These are phyloP conservation scores for Tokudaia tokunoshimensis DNA, from an alignment of 2,797 vertebrate species.

Conservation along the genomic window DNA sequence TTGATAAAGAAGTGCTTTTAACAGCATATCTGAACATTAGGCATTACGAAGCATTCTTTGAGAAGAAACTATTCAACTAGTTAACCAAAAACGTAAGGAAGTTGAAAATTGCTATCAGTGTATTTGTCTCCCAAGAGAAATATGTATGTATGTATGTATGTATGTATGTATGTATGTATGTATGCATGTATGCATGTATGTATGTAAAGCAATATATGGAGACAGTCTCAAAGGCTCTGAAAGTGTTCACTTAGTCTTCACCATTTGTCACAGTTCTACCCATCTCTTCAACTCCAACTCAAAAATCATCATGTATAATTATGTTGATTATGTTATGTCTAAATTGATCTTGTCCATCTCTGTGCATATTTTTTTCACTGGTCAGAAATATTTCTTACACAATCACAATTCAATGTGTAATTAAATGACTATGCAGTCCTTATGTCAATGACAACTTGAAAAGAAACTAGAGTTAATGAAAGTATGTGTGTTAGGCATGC, in stretches of 20 bases:
- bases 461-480: neutral
- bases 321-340: neutral
- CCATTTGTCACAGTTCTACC: neutral
- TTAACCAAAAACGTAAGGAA: neutral
- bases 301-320: neutral
- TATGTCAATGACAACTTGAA: neutral
- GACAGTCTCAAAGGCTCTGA: neutral
- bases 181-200: neutral
- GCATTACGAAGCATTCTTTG: neutral
- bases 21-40: neutral
- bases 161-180: neutral
- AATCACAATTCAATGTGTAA: neutral
- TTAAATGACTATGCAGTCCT: neutral
- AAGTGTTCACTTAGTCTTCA: neutral
- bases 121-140: neutral
- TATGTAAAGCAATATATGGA: neutral
- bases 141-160: neutral
- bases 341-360: neutral
- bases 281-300: slow-evolving; percentile 5
- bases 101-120: neutral
- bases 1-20: neutral
- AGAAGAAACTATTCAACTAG: neutral
- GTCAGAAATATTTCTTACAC: neutral
- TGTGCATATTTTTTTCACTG: neutral
- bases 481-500: neutral